A percentile compares a stretch with the other conserved stretches of the same genome.
Evolutionary conservation across 2,888 invertebrate species (phyloP).

Genomic region (Thera obeliscata): DNA sequence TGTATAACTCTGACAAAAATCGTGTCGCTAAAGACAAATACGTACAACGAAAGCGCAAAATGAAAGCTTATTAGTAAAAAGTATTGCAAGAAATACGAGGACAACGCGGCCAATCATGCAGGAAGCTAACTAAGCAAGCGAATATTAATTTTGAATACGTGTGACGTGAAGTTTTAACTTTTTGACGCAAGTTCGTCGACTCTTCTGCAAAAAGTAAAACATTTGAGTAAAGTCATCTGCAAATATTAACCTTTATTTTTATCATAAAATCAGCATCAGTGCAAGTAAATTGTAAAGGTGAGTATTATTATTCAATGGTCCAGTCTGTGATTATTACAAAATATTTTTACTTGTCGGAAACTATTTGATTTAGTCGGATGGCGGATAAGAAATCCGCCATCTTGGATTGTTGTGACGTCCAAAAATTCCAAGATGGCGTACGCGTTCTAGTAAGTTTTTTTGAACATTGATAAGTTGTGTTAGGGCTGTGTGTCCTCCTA

Average conservation of each 20-base stretch:
- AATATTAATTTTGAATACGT: conserved; percentile 21
- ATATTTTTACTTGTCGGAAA: too few relatives aligned
- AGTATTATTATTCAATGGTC: not conserved
- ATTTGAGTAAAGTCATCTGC: not conserved
- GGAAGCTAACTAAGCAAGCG: conserved; percentile 44
- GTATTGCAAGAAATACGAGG: conserved; percentile 44
- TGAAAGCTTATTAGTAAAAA: conserved; percentile 20
- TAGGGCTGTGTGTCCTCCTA: conserved; percentile 44
- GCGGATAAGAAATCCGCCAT: not conserved
- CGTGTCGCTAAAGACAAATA: conserved; percentile 43
- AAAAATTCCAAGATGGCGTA: conserved; percentile 19
- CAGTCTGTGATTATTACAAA: too few relatives aligned
- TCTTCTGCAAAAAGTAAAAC: conserved; percentile 26
- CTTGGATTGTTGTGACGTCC: conserved; percentile 4
- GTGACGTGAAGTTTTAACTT: conserved; percentile 2
- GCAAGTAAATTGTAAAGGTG: not conserved
- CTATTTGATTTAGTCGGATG: too few relatives aligned
- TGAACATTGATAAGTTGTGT: not conserved
- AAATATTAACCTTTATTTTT: too few relatives aligned
- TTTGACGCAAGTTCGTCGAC: conserved; percentile 15
- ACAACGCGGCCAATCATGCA: conserved; percentile 40
- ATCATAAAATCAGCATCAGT: too few relatives aligned
- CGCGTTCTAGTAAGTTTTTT: not conserved
- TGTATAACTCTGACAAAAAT: conserved; percentile 36
- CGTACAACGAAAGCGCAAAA: conserved; percentile 51